Base-by-base conservation (phyloP, 2,113 vertebrate species). In the Melanocharis versteri region DNA sequence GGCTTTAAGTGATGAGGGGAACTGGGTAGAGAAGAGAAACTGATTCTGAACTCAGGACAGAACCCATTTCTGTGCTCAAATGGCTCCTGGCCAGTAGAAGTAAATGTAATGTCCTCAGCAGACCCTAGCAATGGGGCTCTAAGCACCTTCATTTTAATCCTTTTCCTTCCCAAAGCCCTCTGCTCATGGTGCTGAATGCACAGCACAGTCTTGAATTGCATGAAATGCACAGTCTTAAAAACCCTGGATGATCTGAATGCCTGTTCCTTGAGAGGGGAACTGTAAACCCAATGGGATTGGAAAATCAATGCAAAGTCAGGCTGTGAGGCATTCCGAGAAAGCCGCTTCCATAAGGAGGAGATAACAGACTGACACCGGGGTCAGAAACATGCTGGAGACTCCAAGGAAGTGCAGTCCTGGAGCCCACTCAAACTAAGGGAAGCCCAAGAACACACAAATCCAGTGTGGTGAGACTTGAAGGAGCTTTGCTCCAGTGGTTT, bases 211-310 rank as follows among this genome's bases (percentile, higher is more conserved):
- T 28, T 39, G 33, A 28, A 37, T 3, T 19, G 27, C 27, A 13
- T 10, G 5, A 54, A 79, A 35, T 47, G 40, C 48, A 39, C 22
- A 40, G 19, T 7, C 47, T 21, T n/a, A 26, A 62, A 69, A 91
- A 9, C 3, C 13, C 37, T n/a, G 26, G n/a, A 9, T 11, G 35
- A 44, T 37, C 35, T 20, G 20, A 44, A 13, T 58, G 65, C 11
- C 58, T 61, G 30, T 11, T 83, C 35, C 61, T 56, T 51, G 37
- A 86, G 48, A 57, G 17, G 42, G 42, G 76, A 86, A 6, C 15
- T 50, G 2, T 15, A 68, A 82, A 75, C 14, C 4, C 23, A 54
- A 2, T 0, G 9, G 35, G 51, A 48, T 0, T 58, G 28, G 69
- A 42, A 85, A 85, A 64, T 5, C 18, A 35, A 26, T 18, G n/a